Conservation (phyloP, 2,888 invertebrate genomes). For the Hydrotaea diabolus region DNA sequence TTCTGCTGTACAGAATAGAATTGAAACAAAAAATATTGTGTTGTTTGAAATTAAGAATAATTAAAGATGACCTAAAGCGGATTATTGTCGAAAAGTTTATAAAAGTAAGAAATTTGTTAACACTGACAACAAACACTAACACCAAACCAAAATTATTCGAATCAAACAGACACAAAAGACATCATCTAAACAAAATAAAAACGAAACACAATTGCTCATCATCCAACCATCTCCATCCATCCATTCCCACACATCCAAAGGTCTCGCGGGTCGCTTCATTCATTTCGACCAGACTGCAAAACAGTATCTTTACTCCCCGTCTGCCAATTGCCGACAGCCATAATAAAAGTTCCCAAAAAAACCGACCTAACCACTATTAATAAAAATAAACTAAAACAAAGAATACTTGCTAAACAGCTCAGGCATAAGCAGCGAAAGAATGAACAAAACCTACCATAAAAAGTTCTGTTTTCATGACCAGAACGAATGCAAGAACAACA, state of each 20-base stretch:
- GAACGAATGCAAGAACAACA: neutral
- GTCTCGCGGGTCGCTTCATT: neutral
- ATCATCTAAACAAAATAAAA: neutral
- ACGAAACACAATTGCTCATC: neutral
- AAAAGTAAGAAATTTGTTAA: neutral
- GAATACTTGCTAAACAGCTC: constrained; percentile 23
- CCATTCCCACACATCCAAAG: neutral
- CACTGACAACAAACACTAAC: neutral
- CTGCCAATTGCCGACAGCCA: neutral
- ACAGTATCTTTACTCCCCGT: neutral
- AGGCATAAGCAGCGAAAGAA: neutral
- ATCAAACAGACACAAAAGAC: neutral
- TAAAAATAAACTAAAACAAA: neutral
- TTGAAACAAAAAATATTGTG: neutral
- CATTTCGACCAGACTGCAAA: neutral
- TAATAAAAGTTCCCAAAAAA: constrained; percentile 16
- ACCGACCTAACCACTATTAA: constrained; percentile 55
- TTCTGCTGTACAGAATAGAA: neutral
- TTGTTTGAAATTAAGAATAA: neutral
- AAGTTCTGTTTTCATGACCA: neutral
- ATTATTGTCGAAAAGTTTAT: neutral
- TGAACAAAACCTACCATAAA: neutral
- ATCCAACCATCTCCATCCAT: neutral
- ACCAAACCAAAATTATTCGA: neutral
- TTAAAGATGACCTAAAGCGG: neutral